Conservation (phyloP, 2,113 vertebrate species). For the Scomber scombrus region DNA sequence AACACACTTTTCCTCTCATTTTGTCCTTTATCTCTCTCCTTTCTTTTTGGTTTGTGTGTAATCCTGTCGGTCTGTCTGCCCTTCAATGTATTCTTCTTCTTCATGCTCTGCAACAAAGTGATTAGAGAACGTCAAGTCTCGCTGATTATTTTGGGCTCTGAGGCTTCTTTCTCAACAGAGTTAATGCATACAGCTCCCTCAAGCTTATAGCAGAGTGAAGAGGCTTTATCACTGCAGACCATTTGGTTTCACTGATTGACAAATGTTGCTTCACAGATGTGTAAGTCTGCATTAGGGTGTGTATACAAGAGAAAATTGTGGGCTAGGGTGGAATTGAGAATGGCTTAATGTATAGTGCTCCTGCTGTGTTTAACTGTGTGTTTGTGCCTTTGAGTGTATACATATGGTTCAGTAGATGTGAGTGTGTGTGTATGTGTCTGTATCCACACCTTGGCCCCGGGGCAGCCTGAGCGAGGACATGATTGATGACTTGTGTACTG, state of each 20-base stretch:
- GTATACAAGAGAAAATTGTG: background rate
- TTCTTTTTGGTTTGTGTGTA: background rate
- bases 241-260: slow-evolving; percentile 51
- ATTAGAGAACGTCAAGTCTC: slow-evolving; percentile 51
- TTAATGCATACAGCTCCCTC: slow-evolving; percentile 6
- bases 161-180: slow-evolving; percentile 33
- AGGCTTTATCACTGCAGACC: slow-evolving; percentile 60
- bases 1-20: background rate
- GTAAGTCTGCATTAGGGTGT: slow-evolving; percentile 21
- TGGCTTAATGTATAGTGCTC: slow-evolving; percentile 5
- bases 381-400: slow-evolving; percentile 48
- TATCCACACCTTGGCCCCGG: slow-evolving; percentile 49
- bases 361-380: slow-evolving; percentile 35
- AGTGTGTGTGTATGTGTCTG: slow-evolving; percentile 37
- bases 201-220: slow-evolving; percentile 20
- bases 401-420: slow-evolving; percentile 56
- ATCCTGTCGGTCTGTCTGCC: slow-evolving; percentile 5
- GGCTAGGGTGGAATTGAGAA: slow-evolving; percentile 6
- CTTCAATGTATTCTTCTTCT: slow-evolving; percentile 13
- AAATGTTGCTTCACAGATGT: slow-evolving; percentile 54
- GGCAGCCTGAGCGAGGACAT: slow-evolving; percentile 49
- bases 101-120: slow-evolving; percentile 39
- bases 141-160: slow-evolving; percentile 44
- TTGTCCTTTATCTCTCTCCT: background rate
- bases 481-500: slow-evolving; percentile 81